Conservation (phyloP, 1,140 invertebrate genomes). For the Phocides pigmalion region DNA sequence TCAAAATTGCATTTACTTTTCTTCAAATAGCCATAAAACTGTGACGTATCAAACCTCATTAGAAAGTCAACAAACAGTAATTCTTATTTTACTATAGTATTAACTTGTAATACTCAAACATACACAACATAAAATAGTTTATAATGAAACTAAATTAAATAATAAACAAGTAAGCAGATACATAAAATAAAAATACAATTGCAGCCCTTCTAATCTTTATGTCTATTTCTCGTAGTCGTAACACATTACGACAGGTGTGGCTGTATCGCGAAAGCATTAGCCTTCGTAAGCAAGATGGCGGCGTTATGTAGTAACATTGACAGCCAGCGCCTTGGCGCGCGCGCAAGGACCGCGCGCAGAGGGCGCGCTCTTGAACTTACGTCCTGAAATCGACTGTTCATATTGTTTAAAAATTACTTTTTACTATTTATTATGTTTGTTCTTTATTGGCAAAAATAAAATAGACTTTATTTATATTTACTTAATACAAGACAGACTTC, state of each 20-base stretch:
- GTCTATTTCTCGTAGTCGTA: conserved; percentile 19
- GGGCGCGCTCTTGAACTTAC: conserved; percentile 32
- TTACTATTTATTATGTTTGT: too few species aligned
- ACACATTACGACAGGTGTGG: conserved; percentile 27
- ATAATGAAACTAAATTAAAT: too few species aligned
- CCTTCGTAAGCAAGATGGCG: conserved; percentile 31
- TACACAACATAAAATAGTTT: too few species aligned
- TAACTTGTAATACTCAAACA: too few species aligned
- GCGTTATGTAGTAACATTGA: conserved; percentile 38
- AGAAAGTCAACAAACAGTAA: too few species aligned
- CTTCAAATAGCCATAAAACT: too few species aligned
- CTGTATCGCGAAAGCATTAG: conserved; percentile 28
- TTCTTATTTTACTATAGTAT: too few species aligned
- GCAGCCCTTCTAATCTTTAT: conserved; percentile 16
- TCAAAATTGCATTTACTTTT: too few species aligned
- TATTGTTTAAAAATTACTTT: neutral
- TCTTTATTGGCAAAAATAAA: too few species aligned
- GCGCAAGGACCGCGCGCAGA: conserved; percentile 28
- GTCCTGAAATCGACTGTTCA: neutral
- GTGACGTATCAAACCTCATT: too few species aligned
- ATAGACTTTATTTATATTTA: too few species aligned
- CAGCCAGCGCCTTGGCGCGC: conserved; percentile 36
- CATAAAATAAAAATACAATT: neutral
- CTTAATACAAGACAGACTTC: too few species aligned
- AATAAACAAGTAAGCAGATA: neutral